Base-by-base conservation (phyloP, 2,888 invertebrate species). In the Ceriagrion tenellum region DNA sequence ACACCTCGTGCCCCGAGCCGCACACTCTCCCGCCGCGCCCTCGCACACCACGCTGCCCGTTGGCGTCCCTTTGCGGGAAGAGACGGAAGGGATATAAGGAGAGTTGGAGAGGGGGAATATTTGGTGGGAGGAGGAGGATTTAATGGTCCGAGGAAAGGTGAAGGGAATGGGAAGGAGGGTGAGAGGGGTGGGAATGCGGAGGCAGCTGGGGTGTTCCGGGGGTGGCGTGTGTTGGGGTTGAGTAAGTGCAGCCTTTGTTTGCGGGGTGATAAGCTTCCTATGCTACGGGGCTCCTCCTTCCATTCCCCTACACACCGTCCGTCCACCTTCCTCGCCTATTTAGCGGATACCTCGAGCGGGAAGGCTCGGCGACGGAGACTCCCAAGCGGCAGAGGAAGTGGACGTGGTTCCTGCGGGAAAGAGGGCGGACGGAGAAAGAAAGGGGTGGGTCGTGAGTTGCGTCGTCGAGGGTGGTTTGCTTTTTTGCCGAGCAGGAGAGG, bases 231-330 rank as follows among this genome's bases (percentile, higher is more conserved):
- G 2, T 26, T 23, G 69, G 26, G 69, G 69, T 12, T 69, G 10
- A 10, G 69, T 3, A 35, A 90, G 56, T 20, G 59, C n/a, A 26
- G 35, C 91, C 69, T 93, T 93, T 93, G 93, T 93, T 93, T 55
- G 93, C n/a, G 47, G 93, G 93, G 56, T 69, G 93, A 93, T 93
- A 93, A 93, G 93, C 93, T 93, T 81, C 81, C 81, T 35, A 12
- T 69, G 10, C 69, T 69, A n/a, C 23, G 26, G 26, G n/a, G 4
- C 69, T 26, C 23, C 10, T 6, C 56, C 91, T 63, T 26, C 69
- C 26, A 69, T 6, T 2, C 47, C 47, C 8, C 47, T 8, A 47
- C 47, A 8, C 1, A n/a, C 69, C 69, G 69, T 47, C 81, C 81
- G 81, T 35, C 26, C 81, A 35, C 81, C 81, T 81, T 35, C 81